Conservation (phyloP, 1,140 invertebrate genomes). For the Zaprionus capensis region DNA sequence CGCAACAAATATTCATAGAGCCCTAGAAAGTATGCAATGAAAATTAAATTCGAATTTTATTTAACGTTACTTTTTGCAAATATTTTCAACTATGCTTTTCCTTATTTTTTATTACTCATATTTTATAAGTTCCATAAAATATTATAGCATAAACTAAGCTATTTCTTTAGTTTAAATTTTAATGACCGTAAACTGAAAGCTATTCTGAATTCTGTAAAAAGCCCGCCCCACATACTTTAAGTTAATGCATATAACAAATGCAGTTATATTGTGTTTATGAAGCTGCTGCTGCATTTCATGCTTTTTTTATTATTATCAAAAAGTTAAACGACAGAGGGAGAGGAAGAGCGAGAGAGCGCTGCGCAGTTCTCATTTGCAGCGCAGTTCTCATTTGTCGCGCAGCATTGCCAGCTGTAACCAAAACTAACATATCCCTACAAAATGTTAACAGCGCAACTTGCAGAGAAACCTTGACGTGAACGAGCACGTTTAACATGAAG, state of each 20-base stretch:
- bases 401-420: slow-evolving; percentile 42
- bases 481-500: neutral
- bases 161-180: neutral
- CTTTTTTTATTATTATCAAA: slow-evolving; percentile 15
- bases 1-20: neutral
- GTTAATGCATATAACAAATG: slow-evolving; percentile 5
- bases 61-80: neutral
- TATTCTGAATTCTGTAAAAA: neutral
- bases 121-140: neutral
- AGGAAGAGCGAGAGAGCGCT: neutral
- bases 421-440: slow-evolving; percentile 28
- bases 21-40: slow-evolving; percentile 36
- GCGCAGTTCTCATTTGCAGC: slow-evolving; percentile 23
- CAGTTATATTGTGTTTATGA: slow-evolving; percentile 4
- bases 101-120: neutral
- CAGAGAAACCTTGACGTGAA: neutral
- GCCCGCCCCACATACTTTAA: neutral
- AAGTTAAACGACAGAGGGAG: neutral
- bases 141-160: neutral
- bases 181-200: neutral
- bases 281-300: slow-evolving; percentile 6
- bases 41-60: neutral
- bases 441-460: slow-evolving; percentile 27
- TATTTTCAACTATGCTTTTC: neutral
- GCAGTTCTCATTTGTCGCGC: slow-evolving; percentile 5